Conservation (phyloP, 2,888 invertebrate species). For the Nematopogon swammerdamellus region DNA sequence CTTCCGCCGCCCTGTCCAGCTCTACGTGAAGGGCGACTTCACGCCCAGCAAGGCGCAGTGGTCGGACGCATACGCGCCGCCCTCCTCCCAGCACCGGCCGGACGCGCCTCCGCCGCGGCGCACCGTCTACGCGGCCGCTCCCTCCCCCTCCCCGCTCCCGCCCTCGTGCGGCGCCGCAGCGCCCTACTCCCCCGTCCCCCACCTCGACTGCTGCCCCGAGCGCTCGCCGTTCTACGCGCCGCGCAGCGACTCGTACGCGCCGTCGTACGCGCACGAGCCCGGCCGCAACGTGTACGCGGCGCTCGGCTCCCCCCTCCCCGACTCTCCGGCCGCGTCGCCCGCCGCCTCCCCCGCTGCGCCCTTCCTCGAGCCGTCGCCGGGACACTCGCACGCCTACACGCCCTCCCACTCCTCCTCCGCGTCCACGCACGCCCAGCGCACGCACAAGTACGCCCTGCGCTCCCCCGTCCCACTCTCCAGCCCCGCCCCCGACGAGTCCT, state of each 20-base stretch:
- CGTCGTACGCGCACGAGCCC: conserved; percentile 48
- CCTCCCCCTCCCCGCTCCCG: conserved; percentile 24
- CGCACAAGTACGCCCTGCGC: background rate
- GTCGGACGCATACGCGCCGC: conserved; percentile 63
- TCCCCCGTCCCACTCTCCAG: background rate
- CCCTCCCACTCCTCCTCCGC: background rate
- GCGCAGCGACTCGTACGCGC: conserved; percentile 49
- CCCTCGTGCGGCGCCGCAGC: conserved; percentile 52
- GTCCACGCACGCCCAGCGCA: background rate
- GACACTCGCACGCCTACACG: conserved; percentile 1
- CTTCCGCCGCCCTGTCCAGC: conserved; percentile 79
- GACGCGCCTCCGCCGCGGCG: conserved; percentile 56
- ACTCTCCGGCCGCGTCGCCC: conserved; percentile 38
- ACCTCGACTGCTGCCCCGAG: conserved; percentile 40
- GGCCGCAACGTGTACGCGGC: conserved; percentile 50
- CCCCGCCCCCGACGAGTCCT: background rate
- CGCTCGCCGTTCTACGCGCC: conserved; percentile 54
- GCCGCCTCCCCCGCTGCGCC: conserved; percentile 37
- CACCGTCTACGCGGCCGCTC: conserved; percentile 41
- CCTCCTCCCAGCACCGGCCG: conserved; percentile 56
- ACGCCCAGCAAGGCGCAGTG: conserved; percentile 61
- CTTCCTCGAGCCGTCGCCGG: conserved; percentile 29
- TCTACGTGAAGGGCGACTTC: conserved; percentile 63
- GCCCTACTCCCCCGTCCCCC: conserved; percentile 38
- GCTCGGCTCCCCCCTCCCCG: conserved; percentile 23